phyloP scores from a whole-genome alignment of 2,113 vertebrate species.

The Oriolus oriolus region DNA sequence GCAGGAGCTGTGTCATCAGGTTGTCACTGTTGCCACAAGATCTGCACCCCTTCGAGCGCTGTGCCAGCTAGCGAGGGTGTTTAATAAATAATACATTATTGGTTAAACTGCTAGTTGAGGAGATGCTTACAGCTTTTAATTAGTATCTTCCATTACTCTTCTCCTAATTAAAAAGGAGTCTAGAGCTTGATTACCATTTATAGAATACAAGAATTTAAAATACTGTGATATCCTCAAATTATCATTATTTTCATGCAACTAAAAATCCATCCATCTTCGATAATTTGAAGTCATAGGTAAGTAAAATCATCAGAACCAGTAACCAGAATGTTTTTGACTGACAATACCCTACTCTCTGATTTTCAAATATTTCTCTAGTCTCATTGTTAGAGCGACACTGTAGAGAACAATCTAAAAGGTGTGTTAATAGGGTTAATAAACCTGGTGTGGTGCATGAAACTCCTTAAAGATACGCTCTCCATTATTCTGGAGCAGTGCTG shows the following conservation, averaged over 20 bases:
- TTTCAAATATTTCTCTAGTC: background rate
- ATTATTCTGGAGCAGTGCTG: background rate
- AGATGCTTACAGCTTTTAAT: background rate
- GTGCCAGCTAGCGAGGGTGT: background rate
- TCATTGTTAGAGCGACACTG: background rate
- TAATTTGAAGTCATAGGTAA: background rate
- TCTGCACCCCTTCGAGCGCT: background rate
- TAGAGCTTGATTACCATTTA: background rate
- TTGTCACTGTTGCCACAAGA: background rate
- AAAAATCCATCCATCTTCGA: background rate
- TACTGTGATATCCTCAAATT: background rate
- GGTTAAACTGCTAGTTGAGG: background rate
- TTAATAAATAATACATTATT: background rate
- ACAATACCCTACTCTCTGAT: background rate
- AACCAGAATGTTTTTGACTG: background rate
- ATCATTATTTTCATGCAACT: background rate
- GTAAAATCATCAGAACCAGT: background rate
- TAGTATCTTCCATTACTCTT: background rate
- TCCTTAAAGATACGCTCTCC: background rate
- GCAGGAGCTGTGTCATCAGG: background rate
- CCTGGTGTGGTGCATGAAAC: background rate
- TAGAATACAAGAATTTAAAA: background rate
- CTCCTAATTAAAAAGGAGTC: background rate
- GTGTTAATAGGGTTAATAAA: background rate
- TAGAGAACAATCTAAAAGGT: background rate